Percentiles rank a stretch among this genome's conserved stretches.
Evolutionary conservation across 2,888 invertebrate species (phyloP).

Genomic region (Thecophora atra): DNA sequence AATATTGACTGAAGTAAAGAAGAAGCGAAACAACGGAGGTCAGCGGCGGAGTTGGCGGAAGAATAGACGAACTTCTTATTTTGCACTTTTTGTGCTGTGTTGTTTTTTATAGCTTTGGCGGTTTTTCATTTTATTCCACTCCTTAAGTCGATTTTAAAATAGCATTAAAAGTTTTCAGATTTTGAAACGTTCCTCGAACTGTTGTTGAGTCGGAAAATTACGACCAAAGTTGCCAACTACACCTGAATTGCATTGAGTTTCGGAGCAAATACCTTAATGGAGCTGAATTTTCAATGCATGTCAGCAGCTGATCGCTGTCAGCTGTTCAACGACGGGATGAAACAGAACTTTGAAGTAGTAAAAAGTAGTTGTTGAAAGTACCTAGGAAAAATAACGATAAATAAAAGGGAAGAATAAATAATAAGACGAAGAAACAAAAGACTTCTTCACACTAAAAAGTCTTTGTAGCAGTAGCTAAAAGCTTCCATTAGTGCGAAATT

Average conservation of each 20-base stretch:
- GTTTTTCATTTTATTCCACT: not conserved
- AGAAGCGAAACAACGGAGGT: not conserved
- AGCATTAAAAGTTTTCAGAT: conserved; percentile 10
- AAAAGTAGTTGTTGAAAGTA: too few relatives aligned
- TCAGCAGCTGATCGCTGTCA: conserved; percentile 3
- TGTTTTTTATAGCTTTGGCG: not conserved
- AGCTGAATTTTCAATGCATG: not conserved
- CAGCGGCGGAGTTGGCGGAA: not conserved
- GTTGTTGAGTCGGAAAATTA: not conserved
- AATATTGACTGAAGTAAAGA: not conserved
- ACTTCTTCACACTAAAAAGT: too few relatives aligned
- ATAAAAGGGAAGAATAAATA: too few relatives aligned
- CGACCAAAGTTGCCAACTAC: not conserved
- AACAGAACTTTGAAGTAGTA: too few relatives aligned
- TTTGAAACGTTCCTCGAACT: not conserved
- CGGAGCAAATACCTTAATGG: not conserved
- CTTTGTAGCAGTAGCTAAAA: too few relatives aligned
- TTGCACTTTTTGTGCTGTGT: conserved; percentile 1
- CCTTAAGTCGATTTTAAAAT: not conserved
- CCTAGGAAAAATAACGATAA: too few relatives aligned
- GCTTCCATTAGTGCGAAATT: too few relatives aligned
- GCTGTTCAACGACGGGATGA: too few relatives aligned
- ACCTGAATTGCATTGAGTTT: not conserved
- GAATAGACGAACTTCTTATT: not conserved
- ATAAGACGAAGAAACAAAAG: too few relatives aligned